Percentiles rank a stretch among this genome's conserved stretches.
Conservation (phyloP, 1,140 invertebrate genomes). For the Drosophila subpulchrella region DNA sequence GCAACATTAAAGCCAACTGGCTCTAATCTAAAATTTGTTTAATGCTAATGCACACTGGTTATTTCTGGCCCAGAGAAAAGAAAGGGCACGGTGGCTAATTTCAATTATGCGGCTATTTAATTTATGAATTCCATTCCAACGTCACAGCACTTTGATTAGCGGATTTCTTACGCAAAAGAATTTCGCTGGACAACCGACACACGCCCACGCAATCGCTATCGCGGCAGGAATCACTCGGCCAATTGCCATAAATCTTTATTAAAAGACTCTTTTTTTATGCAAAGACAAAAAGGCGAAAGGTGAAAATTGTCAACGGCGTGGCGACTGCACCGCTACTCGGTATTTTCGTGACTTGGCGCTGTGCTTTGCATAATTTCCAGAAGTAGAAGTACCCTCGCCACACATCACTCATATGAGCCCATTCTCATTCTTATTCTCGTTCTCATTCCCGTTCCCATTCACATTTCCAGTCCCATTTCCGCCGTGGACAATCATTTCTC, state of each 20-base stretch:
- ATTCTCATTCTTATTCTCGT: conserved; percentile 21
- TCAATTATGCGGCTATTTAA: conserved; percentile 70
- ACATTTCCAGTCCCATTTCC: conserved; percentile 44
- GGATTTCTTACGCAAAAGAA: conserved; percentile 55
- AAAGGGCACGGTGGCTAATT: conserved; percentile 33
- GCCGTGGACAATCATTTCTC: conserved; percentile 12
- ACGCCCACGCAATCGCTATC: conserved; percentile 44
- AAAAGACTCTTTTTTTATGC: conserved; percentile 39
- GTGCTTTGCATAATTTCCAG: conserved; percentile 71
- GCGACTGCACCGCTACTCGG: conserved; percentile 38
- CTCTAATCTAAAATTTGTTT: conserved; percentile 47
- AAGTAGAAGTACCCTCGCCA: conserved; percentile 23
- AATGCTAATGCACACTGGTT: conserved; percentile 40
- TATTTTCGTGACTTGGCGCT: conserved; percentile 44
- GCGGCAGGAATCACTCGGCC: conserved; percentile 44
- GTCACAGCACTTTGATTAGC: conserved; percentile 57
- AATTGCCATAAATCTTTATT: conserved; percentile 81
- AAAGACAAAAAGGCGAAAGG: conserved; percentile 66
- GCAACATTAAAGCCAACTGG: conserved; percentile 56
- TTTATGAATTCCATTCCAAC: conserved; percentile 51
- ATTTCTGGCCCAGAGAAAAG: conserved; percentile 3
- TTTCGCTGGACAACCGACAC: conserved; percentile 31
- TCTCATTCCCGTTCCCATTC: conserved; percentile 14
- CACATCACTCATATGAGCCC: conserved; percentile 49
- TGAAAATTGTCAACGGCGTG: conserved; percentile 69